Evolutionary conservation across 2,797 vertebrate species (phyloP).

Genomic region (Channa striata): DNA sequence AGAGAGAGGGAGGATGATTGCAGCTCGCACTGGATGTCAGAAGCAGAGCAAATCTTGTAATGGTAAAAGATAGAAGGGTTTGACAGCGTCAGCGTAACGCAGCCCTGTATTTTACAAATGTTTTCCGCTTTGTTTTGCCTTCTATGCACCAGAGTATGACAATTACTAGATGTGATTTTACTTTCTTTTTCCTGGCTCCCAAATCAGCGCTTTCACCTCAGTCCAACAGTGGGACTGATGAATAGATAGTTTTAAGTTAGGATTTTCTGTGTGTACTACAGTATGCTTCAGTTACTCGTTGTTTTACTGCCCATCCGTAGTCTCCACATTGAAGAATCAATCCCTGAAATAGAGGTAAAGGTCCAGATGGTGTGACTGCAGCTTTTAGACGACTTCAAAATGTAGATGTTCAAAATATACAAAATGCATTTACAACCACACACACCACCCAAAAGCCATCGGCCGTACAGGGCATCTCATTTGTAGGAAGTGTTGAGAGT

Average conservation of each 20-base stretch:
- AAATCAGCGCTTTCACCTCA: background rate
- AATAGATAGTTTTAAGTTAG: too few species aligned
- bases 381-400: too few species aligned
- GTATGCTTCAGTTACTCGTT: too few species aligned
- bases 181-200: background rate
- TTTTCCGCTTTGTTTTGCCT: background rate
- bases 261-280: too few species aligned
- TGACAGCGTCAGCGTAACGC: constrained; percentile 14
- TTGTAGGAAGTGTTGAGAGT: background rate
- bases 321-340: too few species aligned
- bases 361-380: too few species aligned
- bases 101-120: constrained; percentile 15
- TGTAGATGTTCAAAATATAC: too few species aligned
- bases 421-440: too few species aligned
- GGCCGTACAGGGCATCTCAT: background rate
- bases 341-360: too few species aligned
- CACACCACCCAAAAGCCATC: too few species aligned
- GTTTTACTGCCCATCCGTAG: too few species aligned
- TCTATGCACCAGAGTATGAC: background rate
- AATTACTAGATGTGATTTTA: too few species aligned
- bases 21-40: constrained; percentile 8
- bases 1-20: constrained; percentile 18
- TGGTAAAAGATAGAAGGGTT: constrained; percentile 37
- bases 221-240: background rate
- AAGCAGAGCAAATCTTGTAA: constrained; percentile 11